These are phyloP conservation scores for Amphilophus citrinellus DNA, from an alignment of 2,113 vertebrate species.

Conservation along the genomic window DNA sequence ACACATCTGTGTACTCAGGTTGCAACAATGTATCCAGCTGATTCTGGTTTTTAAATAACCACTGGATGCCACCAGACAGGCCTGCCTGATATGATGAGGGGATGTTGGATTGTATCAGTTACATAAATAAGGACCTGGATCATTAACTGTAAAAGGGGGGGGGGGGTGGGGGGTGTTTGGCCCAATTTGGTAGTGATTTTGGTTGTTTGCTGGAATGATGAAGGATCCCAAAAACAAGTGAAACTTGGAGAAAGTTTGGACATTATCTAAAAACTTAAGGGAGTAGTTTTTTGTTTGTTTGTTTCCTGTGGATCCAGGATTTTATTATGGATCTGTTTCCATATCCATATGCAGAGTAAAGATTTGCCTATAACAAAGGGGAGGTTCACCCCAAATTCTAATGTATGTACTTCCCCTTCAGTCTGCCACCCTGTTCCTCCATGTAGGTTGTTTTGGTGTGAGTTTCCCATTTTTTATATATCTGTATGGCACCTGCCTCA, in stretches of 20 bases:
- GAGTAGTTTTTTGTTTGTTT: background rate
- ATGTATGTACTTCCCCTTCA: too few relatives aligned
- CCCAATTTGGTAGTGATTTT: constrained; percentile 30
- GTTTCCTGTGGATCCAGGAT: background rate
- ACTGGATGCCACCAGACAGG: constrained; percentile 29
- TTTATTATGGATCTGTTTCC: background rate
- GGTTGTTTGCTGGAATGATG: constrained; percentile 29
- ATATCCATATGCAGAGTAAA: background rate
- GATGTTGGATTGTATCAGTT: constrained; percentile 27
- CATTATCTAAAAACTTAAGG: background rate
- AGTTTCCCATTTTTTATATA: background rate
- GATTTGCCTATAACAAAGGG: background rate
- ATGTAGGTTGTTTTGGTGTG: rapidly evolving
- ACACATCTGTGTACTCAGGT: background rate
- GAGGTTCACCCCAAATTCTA: background rate
- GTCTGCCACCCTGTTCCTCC: background rate
- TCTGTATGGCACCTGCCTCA: too few relatives aligned
- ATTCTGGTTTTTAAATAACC: constrained; percentile 39
- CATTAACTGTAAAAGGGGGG: background rate
- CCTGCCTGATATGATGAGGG: constrained; percentile 19
- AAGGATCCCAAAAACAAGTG: background rate
- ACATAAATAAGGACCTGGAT: constrained; percentile 30
- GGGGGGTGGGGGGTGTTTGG: background rate
- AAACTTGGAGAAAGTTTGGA: constrained; percentile 21
- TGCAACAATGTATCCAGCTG: constrained; percentile 24